A percentile compares a stretch with the other conserved stretches of the same genome.
These are phyloP conservation scores for Bungarus multicinctus DNA, from an alignment of 2,113 vertebrate genomes.

Conservation along the genomic window DNA sequence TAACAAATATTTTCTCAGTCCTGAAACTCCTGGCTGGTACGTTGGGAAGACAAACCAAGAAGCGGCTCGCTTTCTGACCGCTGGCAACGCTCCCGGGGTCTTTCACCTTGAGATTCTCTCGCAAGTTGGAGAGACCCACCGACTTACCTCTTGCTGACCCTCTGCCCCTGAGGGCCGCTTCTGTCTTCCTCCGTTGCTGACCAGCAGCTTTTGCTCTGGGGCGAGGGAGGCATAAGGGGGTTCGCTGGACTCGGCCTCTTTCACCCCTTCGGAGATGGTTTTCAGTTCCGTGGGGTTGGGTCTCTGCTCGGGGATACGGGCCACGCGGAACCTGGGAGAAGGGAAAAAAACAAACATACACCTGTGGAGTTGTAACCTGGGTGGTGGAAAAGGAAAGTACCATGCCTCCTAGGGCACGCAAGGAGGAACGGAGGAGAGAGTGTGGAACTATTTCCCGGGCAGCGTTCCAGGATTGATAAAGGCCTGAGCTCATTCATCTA, in stretches of 20 bases:
- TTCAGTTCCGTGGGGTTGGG: conserved; percentile 59
- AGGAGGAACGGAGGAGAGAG: too few species aligned
- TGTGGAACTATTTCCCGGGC: too few species aligned
- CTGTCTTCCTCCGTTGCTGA: conserved; percentile 62
- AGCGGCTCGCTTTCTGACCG: background rate
- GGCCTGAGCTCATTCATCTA: too few species aligned
- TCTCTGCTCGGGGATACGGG: conserved; percentile 87
- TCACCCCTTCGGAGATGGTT: conserved; percentile 43
- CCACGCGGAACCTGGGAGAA: conserved; percentile 85
- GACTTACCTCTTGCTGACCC: conserved; percentile 65
- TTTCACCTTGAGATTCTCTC: background rate
- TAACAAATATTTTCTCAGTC: background rate
- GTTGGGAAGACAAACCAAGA: background rate
- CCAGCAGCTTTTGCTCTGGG: conserved; percentile 66
- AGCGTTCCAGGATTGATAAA: too few species aligned
- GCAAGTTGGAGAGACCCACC: background rate
- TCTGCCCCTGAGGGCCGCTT: conserved; percentile 44
- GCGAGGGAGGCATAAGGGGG: conserved; percentile 48
- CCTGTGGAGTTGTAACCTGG: background rate
- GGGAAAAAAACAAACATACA: background rate
- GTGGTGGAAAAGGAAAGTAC: background rate
- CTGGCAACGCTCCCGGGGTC: background rate
- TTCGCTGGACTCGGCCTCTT: conserved; percentile 45
- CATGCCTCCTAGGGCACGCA: too few species aligned
- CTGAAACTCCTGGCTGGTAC: background rate